phyloP scores from a whole-genome alignment of 2,888 invertebrate genomes.

The Pyrrhia umbra region DNA sequence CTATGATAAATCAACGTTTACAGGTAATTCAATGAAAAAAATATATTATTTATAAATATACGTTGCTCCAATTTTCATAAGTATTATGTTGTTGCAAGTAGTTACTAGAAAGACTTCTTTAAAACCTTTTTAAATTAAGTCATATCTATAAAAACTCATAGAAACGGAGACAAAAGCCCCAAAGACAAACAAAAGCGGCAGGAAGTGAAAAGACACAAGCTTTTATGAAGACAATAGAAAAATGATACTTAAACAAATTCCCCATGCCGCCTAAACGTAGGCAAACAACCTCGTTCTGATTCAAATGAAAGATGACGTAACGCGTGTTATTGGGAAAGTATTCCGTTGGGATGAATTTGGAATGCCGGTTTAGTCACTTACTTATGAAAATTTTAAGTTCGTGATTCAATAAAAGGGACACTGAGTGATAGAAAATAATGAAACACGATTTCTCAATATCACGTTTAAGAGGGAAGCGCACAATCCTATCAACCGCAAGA shows the following conservation, averaged over 20 bases:
- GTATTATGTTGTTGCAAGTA: slow-evolving; percentile 11
- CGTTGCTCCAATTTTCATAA: slow-evolving; percentile 13
- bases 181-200: slow-evolving; percentile 73
- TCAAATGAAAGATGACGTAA: slow-evolving; percentile 63
- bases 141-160: slow-evolving; percentile 66
- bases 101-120: background rate
- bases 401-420: slow-evolving; percentile 66
- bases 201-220: slow-evolving; percentile 72
- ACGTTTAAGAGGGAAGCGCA: slow-evolving; percentile 67
- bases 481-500: slow-evolving; percentile 79
- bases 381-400: slow-evolving; percentile 63
- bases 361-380: slow-evolving; percentile 71
- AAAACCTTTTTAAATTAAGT: slow-evolving; percentile 28
- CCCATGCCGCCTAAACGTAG: slow-evolving; percentile 66
- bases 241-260: slow-evolving; percentile 78
- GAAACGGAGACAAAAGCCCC: slow-evolving; percentile 62
- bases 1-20: slow-evolving; percentile 21
- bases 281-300: slow-evolving; percentile 63
- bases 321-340: slow-evolving; percentile 34
- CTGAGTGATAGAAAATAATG: slow-evolving; percentile 73
- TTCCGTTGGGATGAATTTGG: slow-evolving; percentile 49
- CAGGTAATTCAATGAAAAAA: slow-evolving; percentile 4
- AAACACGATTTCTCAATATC: slow-evolving; percentile 78
- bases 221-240: slow-evolving; percentile 78
- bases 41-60: slow-evolving; percentile 35